These are phyloP conservation scores for Spongilla lacustris DNA, from an alignment of 37 sponge, comb jelly and placozoan species.

Conservation along the genomic window DNA sequence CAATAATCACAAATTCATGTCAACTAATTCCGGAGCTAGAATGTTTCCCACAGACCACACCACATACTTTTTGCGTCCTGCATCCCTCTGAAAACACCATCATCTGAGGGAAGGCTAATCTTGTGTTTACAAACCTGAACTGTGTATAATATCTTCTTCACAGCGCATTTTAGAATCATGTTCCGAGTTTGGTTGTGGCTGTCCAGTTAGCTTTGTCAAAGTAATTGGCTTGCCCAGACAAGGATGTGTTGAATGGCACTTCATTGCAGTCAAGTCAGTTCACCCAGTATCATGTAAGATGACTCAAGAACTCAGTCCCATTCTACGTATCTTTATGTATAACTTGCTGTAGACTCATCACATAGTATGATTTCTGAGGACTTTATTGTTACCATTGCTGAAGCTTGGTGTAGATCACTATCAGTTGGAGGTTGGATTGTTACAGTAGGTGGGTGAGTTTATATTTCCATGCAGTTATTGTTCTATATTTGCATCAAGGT, in stretches of 20 bases:
- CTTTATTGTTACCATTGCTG: constrained; percentile 7
- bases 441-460: not conserved
- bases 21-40: too few species aligned
- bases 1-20: too few species aligned
- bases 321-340: too few species aligned
- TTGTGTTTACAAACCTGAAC: too few species aligned
- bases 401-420: constrained; percentile 21
- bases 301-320: too few species aligned
- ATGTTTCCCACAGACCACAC: too few species aligned
- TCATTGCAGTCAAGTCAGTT: constrained; percentile 42
- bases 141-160: too few species aligned
- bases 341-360: not conserved
- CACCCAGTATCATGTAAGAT: constrained; percentile 13
- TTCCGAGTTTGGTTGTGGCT: not conserved
- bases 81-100: too few species aligned
- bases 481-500: too few species aligned
- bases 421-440: constrained; percentile 21
- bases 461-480: not conserved
- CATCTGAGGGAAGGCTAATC: too few species aligned
- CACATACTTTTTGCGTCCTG: too few species aligned
- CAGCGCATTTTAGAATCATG: not conserved
- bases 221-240: constrained; percentile 50
- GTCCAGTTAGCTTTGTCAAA: constrained; percentile 51
- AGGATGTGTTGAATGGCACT: constrained; percentile 81
- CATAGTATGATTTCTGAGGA: not conserved